Base-by-base conservation (phyloP, 1,140 invertebrate species). In the Galendromus occidentalis region DNA sequence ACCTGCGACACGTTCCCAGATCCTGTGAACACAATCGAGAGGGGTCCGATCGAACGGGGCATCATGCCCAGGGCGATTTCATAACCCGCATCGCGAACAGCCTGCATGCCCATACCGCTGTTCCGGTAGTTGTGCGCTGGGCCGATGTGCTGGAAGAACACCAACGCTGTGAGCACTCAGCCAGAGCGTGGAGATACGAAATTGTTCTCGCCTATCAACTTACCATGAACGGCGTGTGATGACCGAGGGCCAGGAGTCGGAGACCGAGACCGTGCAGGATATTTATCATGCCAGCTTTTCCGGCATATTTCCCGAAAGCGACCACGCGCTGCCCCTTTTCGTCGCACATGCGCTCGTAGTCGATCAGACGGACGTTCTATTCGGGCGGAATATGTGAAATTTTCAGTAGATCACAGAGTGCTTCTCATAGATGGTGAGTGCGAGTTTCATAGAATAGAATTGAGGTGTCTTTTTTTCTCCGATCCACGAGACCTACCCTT, bases 171-270 rank as follows among this genome's bases (percentile, higher is more conserved):
- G 39, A 20, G 66, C 17, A 17, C 28, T 12, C 17, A 29, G 33
- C 63, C 20, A 7, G 20, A 18, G 28, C 64, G 22, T 39, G 17
- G 65, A 41, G 17, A 51, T 28, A n/a, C n/a, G n/a, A n/a, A 29
- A n/a, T 44, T 5, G 41, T 25, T 39, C 42, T 33, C 41, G 22
- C 5, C 41, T 39, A 68, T 41, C 30, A 41, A 72, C 71, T 76
- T 80, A 89, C 87, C 93, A 99, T 96, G 73, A 98, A 98, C 0
- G 95, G 95, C 0, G 96, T 98, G 73, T 99, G 94, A 77, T 98
- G 94, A 1, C 95, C 96, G 2, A 98, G 74, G 0, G 95, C 96
- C 39, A 99, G 75, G 0, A 99, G 79, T 45, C 96, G 78, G 0
- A 99, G 78, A 2, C 95, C 95, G 12, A 98, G 76, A 2, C 96